phyloP scores from a whole-genome alignment of 64 coral and sea anemone species.

The Catalaphyllia jardinei region DNA sequence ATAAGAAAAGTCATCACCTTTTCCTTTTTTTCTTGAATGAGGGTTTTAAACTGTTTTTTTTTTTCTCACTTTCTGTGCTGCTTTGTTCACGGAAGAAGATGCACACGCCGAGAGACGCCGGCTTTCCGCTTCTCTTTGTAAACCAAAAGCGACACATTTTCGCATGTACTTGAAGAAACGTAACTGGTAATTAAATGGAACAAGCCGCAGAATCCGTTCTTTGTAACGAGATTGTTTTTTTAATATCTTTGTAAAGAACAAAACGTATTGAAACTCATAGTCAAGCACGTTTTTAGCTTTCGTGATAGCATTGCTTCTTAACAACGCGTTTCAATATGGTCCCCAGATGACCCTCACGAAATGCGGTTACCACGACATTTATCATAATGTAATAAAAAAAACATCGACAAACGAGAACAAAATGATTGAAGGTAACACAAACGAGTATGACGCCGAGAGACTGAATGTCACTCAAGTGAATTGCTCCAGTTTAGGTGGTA shows the following conservation, averaged over 20 bases:
- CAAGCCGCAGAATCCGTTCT: background rate
- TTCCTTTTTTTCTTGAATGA: background rate
- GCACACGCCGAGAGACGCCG: background rate
- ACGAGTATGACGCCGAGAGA: background rate
- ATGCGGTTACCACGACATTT: conserved; percentile 10
- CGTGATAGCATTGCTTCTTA: background rate
- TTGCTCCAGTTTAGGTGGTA: background rate
- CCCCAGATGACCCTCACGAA: background rate
- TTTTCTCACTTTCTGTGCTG: background rate
- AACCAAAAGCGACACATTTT: background rate
- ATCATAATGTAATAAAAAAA: background rate
- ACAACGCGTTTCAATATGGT: background rate
- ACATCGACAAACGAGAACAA: background rate
- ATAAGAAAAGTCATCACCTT: background rate
- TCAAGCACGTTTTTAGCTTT: background rate
- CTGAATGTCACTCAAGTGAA: background rate
- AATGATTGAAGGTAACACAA: background rate
- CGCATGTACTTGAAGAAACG: conserved; percentile 8
- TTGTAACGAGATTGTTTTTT: background rate
- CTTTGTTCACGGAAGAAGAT: background rate
- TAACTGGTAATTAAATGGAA: background rate
- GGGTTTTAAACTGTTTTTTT: background rate
- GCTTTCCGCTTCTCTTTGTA: background rate
- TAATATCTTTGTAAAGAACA: background rate
- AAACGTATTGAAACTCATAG: background rate